These are phyloP conservation scores for Taeniopygia guttata DNA, from an alignment of 2,797 vertebrate species.

Conservation along the genomic window DNA sequence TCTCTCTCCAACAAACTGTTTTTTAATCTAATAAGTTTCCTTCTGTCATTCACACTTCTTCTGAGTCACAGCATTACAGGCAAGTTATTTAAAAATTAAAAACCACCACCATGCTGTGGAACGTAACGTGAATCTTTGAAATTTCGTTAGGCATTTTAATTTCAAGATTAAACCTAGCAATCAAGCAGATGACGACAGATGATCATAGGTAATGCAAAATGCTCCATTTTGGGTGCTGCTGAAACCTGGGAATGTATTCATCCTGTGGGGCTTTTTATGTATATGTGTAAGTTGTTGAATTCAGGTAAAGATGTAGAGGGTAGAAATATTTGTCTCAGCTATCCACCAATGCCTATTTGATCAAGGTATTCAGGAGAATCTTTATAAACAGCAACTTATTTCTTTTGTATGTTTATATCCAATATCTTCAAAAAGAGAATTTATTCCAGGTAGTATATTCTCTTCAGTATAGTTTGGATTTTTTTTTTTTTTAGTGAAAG, in stretches of 20 bases:
- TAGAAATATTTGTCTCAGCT: not conserved
- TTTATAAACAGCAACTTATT: not conserved
- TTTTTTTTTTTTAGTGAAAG: not conserved
- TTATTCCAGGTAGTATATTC: not conserved
- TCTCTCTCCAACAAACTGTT: constrained; percentile 44
- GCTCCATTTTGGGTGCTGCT: not conserved
- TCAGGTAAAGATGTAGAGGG: not conserved
- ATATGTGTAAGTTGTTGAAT: not conserved
- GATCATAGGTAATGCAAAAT: constrained; percentile 17
- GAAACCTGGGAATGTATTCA: not conserved
- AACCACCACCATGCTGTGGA: not conserved
- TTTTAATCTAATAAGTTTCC: constrained; percentile 56
- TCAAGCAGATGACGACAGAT: constrained; percentile 31
- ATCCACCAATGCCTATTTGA: constrained; percentile 45
- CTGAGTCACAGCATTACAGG: constrained; percentile 63
- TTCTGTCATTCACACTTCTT: constrained; percentile 71
- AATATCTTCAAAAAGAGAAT: not conserved
- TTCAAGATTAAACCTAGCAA: constrained; percentile 47
- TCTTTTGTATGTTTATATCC: not conserved
- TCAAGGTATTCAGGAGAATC: constrained; percentile 36
- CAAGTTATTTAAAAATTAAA: constrained; percentile 71
- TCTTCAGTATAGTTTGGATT: not conserved
- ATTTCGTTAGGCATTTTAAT: constrained; percentile 46
- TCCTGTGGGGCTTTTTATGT: not conserved
- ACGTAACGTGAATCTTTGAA: constrained; percentile 25